A percentile compares a stretch with the other conserved stretches of the same genome.
phyloP scores from a whole-genome alignment of 2,888 invertebrate genomes.

The Timema podura region DNA sequence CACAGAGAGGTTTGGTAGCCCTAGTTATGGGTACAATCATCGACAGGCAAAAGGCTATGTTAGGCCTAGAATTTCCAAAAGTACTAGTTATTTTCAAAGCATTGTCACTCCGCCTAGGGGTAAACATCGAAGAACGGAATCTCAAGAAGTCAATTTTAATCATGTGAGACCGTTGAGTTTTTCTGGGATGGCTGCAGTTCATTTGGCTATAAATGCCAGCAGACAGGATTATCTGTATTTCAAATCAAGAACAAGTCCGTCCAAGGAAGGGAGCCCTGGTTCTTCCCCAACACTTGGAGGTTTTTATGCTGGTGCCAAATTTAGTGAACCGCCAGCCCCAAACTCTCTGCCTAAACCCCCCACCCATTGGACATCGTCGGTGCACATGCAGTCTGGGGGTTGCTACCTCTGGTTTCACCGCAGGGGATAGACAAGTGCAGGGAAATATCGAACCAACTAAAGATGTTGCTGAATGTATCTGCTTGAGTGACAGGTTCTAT shows the following conservation, averaged over 20 bases:
- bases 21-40: conserved; percentile 28
- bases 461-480: conserved; percentile 60
- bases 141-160: conserved; percentile 20
- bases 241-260: conserved; percentile 34
- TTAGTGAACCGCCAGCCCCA: conserved; percentile 77
- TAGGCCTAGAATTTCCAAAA: conserved; percentile 29
- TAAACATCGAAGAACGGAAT: conserved; percentile 30
- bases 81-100: conserved; percentile 28
- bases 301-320: conserved; percentile 68
- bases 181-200: conserved; percentile 7
- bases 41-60: conserved; percentile 26
- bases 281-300: conserved; percentile 33
- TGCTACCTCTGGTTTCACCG: conserved; percentile 28
- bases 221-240: conserved; percentile 34
- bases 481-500: conserved; percentile 35
- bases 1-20: conserved; percentile 23
- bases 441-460: conserved; percentile 55
- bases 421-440: conserved; percentile 34
- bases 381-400: conserved; percentile 30
- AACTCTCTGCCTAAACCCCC: conserved; percentile 76
- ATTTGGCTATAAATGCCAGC: conserved; percentile 21
- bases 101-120: conserved; percentile 30
- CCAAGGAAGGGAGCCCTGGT: conserved; percentile 36
- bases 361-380: conserved; percentile 63
- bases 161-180: conserved; percentile 15